Conservation (phyloP, 2,888 invertebrate genomes). For the Hypena proboscidalis region DNA sequence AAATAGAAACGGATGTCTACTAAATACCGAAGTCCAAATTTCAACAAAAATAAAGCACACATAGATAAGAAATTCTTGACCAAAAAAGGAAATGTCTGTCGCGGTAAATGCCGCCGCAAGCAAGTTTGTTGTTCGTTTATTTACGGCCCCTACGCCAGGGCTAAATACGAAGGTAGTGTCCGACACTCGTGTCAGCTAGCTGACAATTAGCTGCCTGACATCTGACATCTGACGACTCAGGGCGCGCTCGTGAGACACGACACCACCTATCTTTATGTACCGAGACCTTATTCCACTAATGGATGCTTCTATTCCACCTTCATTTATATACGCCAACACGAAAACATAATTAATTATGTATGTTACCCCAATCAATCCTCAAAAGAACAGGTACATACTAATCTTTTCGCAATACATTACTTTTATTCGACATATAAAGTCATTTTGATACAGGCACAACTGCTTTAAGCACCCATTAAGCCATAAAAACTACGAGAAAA, state of each 20-base stretch:
- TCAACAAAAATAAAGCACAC: slow-evolving; percentile 21
- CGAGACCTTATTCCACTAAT: slow-evolving; percentile 21
- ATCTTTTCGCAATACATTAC: slow-evolving; percentile 37
- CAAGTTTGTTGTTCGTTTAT: slow-evolving; percentile 32
- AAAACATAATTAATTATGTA: slow-evolving; percentile 7
- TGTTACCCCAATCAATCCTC: slow-evolving; percentile 7
- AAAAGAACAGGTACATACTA: slow-evolving; percentile 30
- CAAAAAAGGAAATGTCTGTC: slow-evolving; percentile 21
- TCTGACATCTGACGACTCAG: slow-evolving; percentile 43
- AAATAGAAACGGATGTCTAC: slow-evolving; percentile 3
- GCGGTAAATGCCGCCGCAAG: slow-evolving; percentile 27
- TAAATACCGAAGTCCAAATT: slow-evolving; percentile 11
- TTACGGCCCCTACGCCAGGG: slow-evolving; percentile 23
- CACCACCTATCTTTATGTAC: slow-evolving; percentile 35
- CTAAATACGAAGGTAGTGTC: slow-evolving; percentile 35
- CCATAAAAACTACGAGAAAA: slow-evolving; percentile 50
- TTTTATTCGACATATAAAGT: slow-evolving; percentile 40
- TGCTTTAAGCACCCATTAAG: slow-evolving; percentile 46
- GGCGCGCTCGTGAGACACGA: slow-evolving; percentile 53
- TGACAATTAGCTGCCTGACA: slow-evolving; percentile 51
- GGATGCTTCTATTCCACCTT: slow-evolving; percentile 26
- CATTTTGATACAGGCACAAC: slow-evolving; percentile 48
- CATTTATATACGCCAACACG: background rate
- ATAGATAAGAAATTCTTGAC: slow-evolving; percentile 26
- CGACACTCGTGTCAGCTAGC: slow-evolving; percentile 43